Base-by-base conservation (phyloP, 2,888 invertebrate species). In the Eupelmus urozonus region DNA sequence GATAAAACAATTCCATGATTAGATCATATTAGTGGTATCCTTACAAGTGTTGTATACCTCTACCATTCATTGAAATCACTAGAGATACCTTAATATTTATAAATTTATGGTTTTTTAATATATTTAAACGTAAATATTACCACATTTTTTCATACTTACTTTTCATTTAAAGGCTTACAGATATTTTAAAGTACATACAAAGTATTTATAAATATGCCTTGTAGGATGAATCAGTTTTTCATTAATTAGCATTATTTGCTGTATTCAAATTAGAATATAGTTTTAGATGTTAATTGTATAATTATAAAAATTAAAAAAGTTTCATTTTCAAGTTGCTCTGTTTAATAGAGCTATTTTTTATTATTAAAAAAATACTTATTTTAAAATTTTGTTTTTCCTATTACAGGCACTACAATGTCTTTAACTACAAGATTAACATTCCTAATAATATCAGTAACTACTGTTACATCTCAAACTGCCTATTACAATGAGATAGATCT, bases 401-500 rank as follows among this genome's bases (percentile, higher is more conserved):
- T 65, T 65, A 20, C 69, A 80, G 80, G 57, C 66, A 80, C 29
- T 55, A 67, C 20, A 76, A 80, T 80, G 80, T 78, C 76, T 76
- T 70, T 71, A 51, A 73, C 7, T 42, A 62, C 49, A 60, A 34
- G 45, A 25, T 66, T 78, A 42, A 71, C 67, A 23, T 53, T 79
- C n/a, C 25, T 78, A n/a, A 42, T 73, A 29, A 42, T 65, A 51
- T 40, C 57, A 25, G 65, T 80, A 23, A 59, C 57, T 18, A 23
- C 65, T 3, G 63, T 76, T n/a, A 13, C 25, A 29, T 81, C 85
- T 20, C 88, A 89, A 81, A 85, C 85, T 62, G 2, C 80, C n/a
- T 84, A 81, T 16, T 84, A 85, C 69, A 85, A 83, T 18, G 85
- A 88, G 5, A 34, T 71, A 16, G 78, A 82, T 27, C 83, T 84